Evolutionary conservation across 2,888 invertebrate genomes (phyloP).

Genomic region (Scaptodrosophila latifasciaeformis): DNA sequence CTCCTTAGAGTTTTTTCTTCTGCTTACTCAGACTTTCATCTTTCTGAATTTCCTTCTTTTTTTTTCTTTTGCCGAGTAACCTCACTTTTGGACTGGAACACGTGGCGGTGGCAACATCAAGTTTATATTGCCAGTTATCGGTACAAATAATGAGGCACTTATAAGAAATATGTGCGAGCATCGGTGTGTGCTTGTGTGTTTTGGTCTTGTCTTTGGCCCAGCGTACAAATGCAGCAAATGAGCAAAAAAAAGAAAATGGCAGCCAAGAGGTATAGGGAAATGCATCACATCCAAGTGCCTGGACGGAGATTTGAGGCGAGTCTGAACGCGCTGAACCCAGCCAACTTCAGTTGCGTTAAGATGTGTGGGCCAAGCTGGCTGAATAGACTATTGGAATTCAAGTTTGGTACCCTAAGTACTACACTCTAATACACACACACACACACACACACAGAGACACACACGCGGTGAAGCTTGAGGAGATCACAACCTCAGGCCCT

Average conservation of each 20-base stretch:
- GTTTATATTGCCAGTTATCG: slow-evolving; percentile 31
- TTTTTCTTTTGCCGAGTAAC: no score
- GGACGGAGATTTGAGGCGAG: not conserved
- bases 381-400: no score
- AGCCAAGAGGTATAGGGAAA: not conserved
- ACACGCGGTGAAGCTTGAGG: not conserved
- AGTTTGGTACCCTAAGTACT: slow-evolving; percentile 11
- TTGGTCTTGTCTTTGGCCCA: not conserved
- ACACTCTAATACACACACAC: slow-evolving; percentile 60
- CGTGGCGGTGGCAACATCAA: not conserved
- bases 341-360: no score
- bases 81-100: no score
- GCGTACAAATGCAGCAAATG: slow-evolving; percentile 9
- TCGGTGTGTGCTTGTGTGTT: not conserved
- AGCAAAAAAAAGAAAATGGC: slow-evolving; percentile 10
- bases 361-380: no score
- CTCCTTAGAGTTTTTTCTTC: no score
- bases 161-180: slow-evolving; percentile 39
- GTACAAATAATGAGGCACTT: slow-evolving; percentile 54
- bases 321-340: not conserved
- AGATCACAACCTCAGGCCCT: not conserved
- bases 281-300: slow-evolving; percentile 20
- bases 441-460: slow-evolving; percentile 18
- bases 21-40: no score
- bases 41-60: no score